Evolutionary conservation across 2,888 invertebrate genomes (phyloP).

Genomic region (Muschampia plurimacula): DNA sequence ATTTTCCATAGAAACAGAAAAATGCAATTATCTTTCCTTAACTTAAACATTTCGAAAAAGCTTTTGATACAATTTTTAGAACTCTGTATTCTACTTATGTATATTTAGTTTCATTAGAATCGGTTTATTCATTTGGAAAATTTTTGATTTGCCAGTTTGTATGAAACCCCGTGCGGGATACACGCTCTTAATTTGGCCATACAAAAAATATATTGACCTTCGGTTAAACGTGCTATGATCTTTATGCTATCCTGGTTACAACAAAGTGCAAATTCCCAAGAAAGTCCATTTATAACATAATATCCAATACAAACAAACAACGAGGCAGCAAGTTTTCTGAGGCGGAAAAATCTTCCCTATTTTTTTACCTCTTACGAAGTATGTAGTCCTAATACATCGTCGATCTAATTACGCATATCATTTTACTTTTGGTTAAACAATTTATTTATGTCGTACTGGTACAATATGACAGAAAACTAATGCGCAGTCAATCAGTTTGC

Average conservation of each 20-base stretch:
- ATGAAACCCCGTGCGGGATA: too few species aligned
- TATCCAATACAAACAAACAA: constrained; percentile 43
- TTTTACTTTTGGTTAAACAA: constrained; percentile 49
- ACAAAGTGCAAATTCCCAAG: constrained; percentile 89
- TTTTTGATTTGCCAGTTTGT: too few species aligned
- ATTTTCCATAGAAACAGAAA: too few species aligned
- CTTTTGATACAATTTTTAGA: too few species aligned
- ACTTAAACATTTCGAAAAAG: too few species aligned
- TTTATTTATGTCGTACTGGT: neutral
- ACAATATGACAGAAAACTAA: neutral
- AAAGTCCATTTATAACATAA: constrained; percentile 61
- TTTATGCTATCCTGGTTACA: constrained; percentile 82
- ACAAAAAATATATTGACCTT: too few species aligned
- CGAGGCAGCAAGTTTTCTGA: constrained; percentile 50
- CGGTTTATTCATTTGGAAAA: too few species aligned
- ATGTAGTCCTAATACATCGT: constrained; percentile 81
- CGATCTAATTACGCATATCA: constrained; percentile 86
- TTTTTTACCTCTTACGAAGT: constrained; percentile 50
- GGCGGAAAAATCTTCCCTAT: constrained; percentile 33
- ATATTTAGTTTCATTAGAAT: too few species aligned
- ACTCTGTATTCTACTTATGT: too few species aligned
- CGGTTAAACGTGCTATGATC: neutral
- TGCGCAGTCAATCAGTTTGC: too few species aligned
- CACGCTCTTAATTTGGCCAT: too few species aligned
- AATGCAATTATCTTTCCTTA: too few species aligned